Evolutionary conservation across 2,113 vertebrate species (phyloP).

Genomic region (Vombatus ursinus): DNA sequence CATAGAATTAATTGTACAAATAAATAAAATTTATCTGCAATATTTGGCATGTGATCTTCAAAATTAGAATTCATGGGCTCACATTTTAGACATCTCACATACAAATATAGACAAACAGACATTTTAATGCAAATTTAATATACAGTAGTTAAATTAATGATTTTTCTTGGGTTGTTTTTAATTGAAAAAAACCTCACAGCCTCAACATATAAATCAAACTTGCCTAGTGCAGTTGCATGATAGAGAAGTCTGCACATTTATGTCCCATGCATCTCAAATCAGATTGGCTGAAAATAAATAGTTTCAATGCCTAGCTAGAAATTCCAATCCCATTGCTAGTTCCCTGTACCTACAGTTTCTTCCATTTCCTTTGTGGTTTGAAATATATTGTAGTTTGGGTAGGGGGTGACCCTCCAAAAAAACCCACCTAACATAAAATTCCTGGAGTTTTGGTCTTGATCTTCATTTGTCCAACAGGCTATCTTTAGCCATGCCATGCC

Average conservation of each 20-base stretch:
- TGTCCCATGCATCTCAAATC: slow-evolving; percentile 51
- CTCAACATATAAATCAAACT: slow-evolving; percentile 77
- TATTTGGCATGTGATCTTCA: slow-evolving; percentile 66
- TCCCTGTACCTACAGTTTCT: background rate
- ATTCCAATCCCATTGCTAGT: slow-evolving; percentile 40
- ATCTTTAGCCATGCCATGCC: background rate
- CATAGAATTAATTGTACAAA: slow-evolving; percentile 78
- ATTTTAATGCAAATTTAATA: slow-evolving; percentile 79
- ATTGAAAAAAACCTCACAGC: slow-evolving; percentile 74
- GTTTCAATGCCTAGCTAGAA: slow-evolving; percentile 42
- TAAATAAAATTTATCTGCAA: slow-evolving; percentile 79
- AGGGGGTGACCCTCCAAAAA: background rate
- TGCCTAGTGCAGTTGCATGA: slow-evolving; percentile 21
- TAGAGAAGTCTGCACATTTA: slow-evolving; percentile 36
- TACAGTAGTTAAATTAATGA: slow-evolving; percentile 80
- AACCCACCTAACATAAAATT: background rate
- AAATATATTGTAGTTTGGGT: slow-evolving; percentile 42
- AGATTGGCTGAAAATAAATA: slow-evolving; percentile 61
- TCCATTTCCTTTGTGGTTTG: background rate
- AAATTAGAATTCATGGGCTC: slow-evolving; percentile 76
- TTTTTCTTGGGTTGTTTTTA: slow-evolving; percentile 76
- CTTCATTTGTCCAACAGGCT: background rate
- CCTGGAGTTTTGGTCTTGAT: background rate
- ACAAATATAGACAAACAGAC: slow-evolving; percentile 78
- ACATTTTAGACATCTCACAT: slow-evolving; percentile 68